These are phyloP conservation scores for Diabrotica virgifera DNA, from an alignment of 1,140 invertebrate genomes.

Conservation along the genomic window DNA sequence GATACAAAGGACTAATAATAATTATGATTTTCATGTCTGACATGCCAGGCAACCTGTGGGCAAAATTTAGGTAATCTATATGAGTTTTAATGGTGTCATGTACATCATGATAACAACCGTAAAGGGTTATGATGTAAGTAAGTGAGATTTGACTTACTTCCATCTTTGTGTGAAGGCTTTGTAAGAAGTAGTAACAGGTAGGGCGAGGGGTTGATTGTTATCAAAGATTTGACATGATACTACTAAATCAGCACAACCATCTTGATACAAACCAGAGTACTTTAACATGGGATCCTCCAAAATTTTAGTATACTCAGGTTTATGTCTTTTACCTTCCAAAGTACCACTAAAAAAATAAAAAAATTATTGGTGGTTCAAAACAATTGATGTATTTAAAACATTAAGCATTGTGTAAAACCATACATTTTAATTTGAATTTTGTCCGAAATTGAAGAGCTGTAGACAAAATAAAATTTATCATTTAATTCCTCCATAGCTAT, in stretches of 20 bases:
- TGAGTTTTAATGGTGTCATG: no score
- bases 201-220: slow-evolving; percentile 76
- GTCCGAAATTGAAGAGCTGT: slow-evolving; percentile 85
- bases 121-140: no score
- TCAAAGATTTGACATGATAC: slow-evolving; percentile 86
- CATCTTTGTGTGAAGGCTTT: slow-evolving; percentile 90
- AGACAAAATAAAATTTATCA: slow-evolving; percentile 82
- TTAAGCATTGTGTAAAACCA: slow-evolving; percentile 45
- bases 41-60: no score
- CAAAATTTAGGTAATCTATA: no score
- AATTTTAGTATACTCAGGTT: slow-evolving; percentile 85
- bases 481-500: slow-evolving; percentile 39
- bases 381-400: slow-evolving; percentile 11
- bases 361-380: background rate
- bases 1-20: no score
- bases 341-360: slow-evolving; percentile 70
- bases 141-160: slow-evolving; percentile 66
- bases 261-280: slow-evolving; percentile 84
- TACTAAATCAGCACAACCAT: slow-evolving; percentile 79
- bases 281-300: slow-evolving; percentile 85
- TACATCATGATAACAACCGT: no score
- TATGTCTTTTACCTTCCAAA: slow-evolving; percentile 84
- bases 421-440: slow-evolving; percentile 93
- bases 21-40: no score
- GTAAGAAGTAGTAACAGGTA: slow-evolving; percentile 89